These are phyloP conservation scores for Sebastolobus altivelis DNA, from an alignment of 2,797 vertebrate species.

Conservation along the genomic window DNA sequence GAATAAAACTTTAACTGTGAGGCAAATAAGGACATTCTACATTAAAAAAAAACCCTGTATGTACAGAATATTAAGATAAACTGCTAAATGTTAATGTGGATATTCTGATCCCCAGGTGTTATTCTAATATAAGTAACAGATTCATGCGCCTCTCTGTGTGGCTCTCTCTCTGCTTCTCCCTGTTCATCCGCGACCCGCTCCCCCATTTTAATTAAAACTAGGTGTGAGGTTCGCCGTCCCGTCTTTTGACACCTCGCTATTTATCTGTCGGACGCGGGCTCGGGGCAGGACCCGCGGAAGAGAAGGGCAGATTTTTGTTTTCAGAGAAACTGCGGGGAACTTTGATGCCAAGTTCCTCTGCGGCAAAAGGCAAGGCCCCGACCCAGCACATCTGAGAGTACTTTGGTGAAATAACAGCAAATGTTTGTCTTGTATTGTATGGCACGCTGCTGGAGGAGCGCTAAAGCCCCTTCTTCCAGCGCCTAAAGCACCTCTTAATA, in stretches of 20 bases:
- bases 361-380: slow-evolving; percentile 70
- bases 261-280: slow-evolving; percentile 73
- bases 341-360: slow-evolving; percentile 84
- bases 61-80: background rate
- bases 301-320: slow-evolving; percentile 78
- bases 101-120: background rate
- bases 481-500: slow-evolving; percentile 89
- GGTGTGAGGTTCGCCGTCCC: slow-evolving; percentile 60
- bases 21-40: background rate
- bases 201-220: slow-evolving; percentile 75
- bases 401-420: slow-evolving; percentile 91
- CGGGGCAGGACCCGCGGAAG: slow-evolving; percentile 70
- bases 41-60: background rate
- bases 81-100: background rate
- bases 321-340: slow-evolving; percentile 71
- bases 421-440: slow-evolving; percentile 92
- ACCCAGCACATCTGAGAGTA: slow-evolving; percentile 87
- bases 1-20: background rate
- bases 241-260: slow-evolving; percentile 80
- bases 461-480: slow-evolving; percentile 87
- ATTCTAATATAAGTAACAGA: background rate
- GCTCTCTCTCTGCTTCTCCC: background rate
- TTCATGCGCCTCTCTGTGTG: background rate
- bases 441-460: slow-evolving; percentile 88
- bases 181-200: background rate